A percentile compares a stretch with the other conserved stretches of the same genome.
Evolutionary conservation across 1,140 invertebrate genomes (phyloP).

Genomic region (Platorchestia sp.): DNA sequence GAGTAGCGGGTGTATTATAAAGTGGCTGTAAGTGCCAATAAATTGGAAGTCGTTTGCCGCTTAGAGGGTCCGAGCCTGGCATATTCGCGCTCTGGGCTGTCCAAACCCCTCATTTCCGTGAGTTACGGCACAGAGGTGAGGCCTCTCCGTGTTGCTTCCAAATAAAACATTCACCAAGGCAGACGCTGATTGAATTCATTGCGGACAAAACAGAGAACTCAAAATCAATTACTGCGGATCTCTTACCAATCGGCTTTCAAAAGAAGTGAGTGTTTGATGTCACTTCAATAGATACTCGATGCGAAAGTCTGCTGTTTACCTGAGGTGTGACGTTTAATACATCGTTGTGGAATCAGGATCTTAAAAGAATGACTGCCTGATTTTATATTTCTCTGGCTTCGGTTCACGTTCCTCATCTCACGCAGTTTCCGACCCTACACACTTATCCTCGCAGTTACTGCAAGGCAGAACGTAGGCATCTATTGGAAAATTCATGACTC

Average conservation of each 20-base stretch:
- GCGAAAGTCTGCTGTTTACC: background rate
- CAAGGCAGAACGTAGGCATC: background rate
- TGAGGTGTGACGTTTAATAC: background rate
- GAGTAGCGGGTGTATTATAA: slow-evolving; percentile 19
- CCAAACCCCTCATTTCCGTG: slow-evolving; percentile 30
- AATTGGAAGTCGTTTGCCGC: slow-evolving; percentile 38
- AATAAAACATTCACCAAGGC: background rate
- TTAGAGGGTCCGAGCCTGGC: background rate
- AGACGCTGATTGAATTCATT: background rate
- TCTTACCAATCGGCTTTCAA: background rate
- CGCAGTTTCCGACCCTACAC: too few species aligned
- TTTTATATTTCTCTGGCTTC: too few species aligned
- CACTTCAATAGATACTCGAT: background rate
- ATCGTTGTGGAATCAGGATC: too few species aligned
- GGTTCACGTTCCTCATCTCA: too few species aligned
- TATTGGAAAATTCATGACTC: background rate
- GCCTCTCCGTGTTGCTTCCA: background rate
- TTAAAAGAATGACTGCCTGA: too few species aligned
- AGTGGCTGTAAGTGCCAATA: slow-evolving; percentile 42
- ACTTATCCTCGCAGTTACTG: background rate
- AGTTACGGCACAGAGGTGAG: background rate
- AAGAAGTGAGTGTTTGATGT: background rate
- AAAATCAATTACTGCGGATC: background rate
- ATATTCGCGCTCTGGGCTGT: background rate
- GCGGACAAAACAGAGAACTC: background rate